phyloP scores from a whole-genome alignment of 2,888 invertebrate genomes.

The Caenorhabditis zanzibari region DNA sequence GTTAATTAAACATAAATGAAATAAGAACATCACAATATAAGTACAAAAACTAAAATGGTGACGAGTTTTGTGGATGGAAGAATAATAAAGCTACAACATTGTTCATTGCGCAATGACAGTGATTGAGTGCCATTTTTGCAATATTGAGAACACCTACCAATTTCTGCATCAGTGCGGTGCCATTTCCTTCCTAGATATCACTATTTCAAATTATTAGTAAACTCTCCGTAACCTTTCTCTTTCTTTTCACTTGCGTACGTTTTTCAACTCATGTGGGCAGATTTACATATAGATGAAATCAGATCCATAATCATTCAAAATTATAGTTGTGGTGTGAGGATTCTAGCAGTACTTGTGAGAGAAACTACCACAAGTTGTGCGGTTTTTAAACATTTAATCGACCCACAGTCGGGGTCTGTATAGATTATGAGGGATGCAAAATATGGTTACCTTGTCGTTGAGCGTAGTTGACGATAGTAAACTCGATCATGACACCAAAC shows the following conservation, averaged over 20 bases:
- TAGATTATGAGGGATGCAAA: neutral
- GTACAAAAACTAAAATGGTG: constrained; percentile 52
- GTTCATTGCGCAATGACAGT: constrained; percentile 50
- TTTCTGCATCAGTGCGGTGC: constrained; percentile 75
- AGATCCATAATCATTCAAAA: constrained; percentile 52
- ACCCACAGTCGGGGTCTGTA: constrained; percentile 3
- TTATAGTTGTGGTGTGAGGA: constrained; percentile 52
- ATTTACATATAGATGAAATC: constrained; percentile 30
- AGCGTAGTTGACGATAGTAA: constrained; percentile 78
- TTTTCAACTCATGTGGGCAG: constrained; percentile 4
- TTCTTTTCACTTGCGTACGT: neutral
- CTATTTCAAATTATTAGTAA: constrained; percentile 49
- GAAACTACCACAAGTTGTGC: constrained; percentile 65
- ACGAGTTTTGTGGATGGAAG: constrained; percentile 48
- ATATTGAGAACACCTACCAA: constrained; percentile 61
- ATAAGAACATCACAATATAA: constrained; percentile 46
- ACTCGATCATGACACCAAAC: constrained; percentile 80
- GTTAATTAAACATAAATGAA: constrained; percentile 13
- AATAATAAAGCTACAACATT: constrained; percentile 62
- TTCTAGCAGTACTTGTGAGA: constrained; percentile 44
- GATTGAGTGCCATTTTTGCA: constrained; percentile 26
- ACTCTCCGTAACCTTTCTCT: constrained; percentile 39
- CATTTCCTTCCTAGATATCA: constrained; percentile 74
- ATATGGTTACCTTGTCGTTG: constrained; percentile 74
- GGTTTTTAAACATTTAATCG: constrained; percentile 9